phyloP scores from a whole-genome alignment of 2,888 invertebrate genomes.

The Eupsilia transversa region DNA sequence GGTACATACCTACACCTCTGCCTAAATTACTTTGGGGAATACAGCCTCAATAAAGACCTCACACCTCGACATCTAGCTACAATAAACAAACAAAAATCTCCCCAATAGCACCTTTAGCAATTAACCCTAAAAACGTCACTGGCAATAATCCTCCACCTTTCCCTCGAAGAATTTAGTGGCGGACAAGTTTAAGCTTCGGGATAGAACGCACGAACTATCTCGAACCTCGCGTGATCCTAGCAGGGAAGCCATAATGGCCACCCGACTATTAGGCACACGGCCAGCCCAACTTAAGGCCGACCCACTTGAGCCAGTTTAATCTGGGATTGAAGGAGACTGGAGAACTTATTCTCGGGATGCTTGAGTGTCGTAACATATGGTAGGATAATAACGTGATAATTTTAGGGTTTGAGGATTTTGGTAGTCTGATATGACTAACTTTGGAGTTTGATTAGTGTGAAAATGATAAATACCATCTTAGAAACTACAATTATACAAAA shows the following conservation, averaged over 20 bases:
- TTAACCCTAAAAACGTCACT: conserved; percentile 64
- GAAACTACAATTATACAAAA: not conserved
- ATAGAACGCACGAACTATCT: conserved; percentile 71
- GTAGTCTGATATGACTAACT: conserved; percentile 12
- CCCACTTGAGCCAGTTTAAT: conserved; percentile 79
- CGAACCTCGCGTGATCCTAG: conserved; percentile 75
- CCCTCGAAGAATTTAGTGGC: conserved; percentile 66
- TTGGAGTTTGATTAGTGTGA: not conserved
- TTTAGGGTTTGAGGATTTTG: conserved; percentile 45
- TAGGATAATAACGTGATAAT: conserved; percentile 60
- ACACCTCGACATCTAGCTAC: not conserved
- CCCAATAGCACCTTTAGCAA: conserved; percentile 50
- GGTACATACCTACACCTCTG: not conserved
- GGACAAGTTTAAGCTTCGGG: conserved; percentile 70
- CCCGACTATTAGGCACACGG: conserved; percentile 78
- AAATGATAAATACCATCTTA: not conserved
- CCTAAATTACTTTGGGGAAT: too few species aligned
- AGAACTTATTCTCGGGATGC: conserved; percentile 74
- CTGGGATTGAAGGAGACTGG: conserved; percentile 74
- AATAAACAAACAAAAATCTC: conserved; percentile 32
- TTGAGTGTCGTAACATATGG: conserved; percentile 60
- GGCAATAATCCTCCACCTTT: conserved; percentile 67
- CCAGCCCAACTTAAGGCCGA: conserved; percentile 72
- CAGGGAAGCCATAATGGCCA: conserved; percentile 76
- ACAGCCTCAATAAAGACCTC: not conserved